Evolutionary conservation across 2,797 vertebrate species (phyloP).

Genomic region (Acanthurus leucopareius): DNA sequence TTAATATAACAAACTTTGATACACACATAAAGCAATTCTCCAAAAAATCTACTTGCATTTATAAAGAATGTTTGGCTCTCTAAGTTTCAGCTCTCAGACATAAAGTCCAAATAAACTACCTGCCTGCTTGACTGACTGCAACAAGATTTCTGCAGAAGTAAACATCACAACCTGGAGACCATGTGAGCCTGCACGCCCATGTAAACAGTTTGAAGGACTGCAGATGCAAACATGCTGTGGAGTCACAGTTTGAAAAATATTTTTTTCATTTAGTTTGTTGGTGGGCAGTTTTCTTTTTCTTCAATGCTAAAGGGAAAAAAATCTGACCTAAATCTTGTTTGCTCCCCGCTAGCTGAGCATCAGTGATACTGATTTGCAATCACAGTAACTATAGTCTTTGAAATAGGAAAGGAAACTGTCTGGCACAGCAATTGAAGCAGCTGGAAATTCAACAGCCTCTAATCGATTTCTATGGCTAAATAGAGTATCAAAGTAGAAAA

Average conservation of each 20-base stretch:
- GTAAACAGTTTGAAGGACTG: background rate
- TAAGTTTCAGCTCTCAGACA: background rate
- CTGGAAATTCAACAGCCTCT: background rate
- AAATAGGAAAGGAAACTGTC: no score
- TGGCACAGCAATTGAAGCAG: no score
- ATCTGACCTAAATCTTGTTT: no score
- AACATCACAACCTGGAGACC: background rate
- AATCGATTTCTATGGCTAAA: background rate
- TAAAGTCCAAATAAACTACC: background rate
- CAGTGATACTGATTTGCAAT: background rate
- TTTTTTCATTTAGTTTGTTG: background rate
- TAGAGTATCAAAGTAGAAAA: background rate
- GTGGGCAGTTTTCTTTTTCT: background rate
- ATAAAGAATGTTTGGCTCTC: background rate
- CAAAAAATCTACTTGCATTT: background rate
- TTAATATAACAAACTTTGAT: constrained; percentile 3
- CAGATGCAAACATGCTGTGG: background rate
- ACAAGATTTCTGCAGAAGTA: background rate
- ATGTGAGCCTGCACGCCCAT: background rate
- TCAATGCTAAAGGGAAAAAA: background rate
- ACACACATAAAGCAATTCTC: background rate
- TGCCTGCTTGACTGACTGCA: background rate
- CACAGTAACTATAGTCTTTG: background rate
- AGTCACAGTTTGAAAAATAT: background rate
- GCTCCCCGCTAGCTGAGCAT: no score